Evolutionary conservation across 2,888 invertebrate genomes (phyloP).

Genomic region (Anoplius nigerrimus): DNA sequence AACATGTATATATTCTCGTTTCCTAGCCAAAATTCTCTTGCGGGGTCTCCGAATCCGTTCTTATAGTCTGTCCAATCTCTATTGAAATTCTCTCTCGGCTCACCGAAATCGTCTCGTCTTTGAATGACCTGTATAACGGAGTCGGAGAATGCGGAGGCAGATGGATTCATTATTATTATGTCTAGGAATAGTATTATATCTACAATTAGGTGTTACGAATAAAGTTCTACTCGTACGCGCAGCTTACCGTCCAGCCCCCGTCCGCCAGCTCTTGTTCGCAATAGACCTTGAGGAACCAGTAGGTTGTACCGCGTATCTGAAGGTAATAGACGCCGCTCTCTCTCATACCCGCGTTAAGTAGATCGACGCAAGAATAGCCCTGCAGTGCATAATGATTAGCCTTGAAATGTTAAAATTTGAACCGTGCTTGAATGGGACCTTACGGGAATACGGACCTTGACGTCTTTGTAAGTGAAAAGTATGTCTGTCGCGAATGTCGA

Average conservation of each 20-base stretch:
- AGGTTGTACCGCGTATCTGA: conserved; percentile 92
- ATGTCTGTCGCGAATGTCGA: conserved; percentile 88
- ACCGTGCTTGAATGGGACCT: no score
- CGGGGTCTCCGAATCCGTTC: conserved; percentile 93
- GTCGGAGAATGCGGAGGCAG: not conserved
- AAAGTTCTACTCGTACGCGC: not conserved
- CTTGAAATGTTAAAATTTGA: no score
- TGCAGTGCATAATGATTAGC: conserved; percentile 73
- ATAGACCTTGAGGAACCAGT: conserved; percentile 94
- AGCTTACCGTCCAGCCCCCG: conserved; percentile 94
- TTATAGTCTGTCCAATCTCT: conserved; percentile 95
- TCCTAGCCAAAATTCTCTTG: conserved; percentile 93
- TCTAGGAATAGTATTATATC: not conserved
- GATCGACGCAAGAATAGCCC: conserved; percentile 92
- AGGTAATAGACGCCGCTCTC: conserved; percentile 92
- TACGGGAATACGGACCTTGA: no score
- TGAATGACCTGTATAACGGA: conserved; percentile 93
- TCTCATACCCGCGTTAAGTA: conserved; percentile 89
- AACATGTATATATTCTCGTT: conserved; percentile 96
- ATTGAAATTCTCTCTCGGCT: conserved; percentile 93
- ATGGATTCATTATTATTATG: not conserved
- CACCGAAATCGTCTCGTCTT: conserved; percentile 90
- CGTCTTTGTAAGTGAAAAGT: conserved; percentile 86
- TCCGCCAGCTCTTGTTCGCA: conserved; percentile 93
- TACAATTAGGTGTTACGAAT: not conserved